Conservation (phyloP, 2,113 vertebrate genomes). For the Pygoscelis adeliae region DNA sequence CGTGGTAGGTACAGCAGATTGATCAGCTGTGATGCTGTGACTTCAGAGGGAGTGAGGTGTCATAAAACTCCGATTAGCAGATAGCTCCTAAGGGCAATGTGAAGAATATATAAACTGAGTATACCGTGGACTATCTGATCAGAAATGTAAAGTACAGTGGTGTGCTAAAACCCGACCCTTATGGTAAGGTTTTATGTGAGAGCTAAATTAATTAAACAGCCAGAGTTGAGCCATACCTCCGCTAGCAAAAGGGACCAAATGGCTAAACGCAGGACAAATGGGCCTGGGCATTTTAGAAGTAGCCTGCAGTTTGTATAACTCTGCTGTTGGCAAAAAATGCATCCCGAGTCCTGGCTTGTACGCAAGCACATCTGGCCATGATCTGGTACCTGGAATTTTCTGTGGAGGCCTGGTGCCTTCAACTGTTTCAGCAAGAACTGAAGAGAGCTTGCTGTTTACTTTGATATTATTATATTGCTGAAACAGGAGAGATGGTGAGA, state of each 20-base stretch:
- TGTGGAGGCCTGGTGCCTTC: not conserved
- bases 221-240: not conserved
- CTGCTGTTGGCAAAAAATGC: not conserved
- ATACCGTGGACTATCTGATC: not conserved
- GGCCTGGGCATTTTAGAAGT: not conserved
- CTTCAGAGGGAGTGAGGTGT: not conserved
- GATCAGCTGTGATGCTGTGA: not conserved
- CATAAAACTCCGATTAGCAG: not conserved
- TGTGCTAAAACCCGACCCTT: not conserved
- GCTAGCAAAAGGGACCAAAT: not conserved
- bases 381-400: not conserved
- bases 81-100: not conserved
- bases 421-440: not conserved
- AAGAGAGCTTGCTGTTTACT: not conserved
- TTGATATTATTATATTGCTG: not conserved
- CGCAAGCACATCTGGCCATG: not conserved
- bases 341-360: not conserved
- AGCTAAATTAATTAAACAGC: not conserved
- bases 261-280: not conserved
- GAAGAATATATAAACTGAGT: not conserved
- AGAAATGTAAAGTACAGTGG: not conserved
- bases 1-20: rapidly evolving
- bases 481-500: not conserved
- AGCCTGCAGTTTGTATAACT: not conserved
- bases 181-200: not conserved